A percentile compares a stretch with the other conserved stretches of the same genome.
These are phyloP conservation scores for Volucella zonaria DNA, from an alignment of 2,888 invertebrate species.

Conservation along the genomic window DNA sequence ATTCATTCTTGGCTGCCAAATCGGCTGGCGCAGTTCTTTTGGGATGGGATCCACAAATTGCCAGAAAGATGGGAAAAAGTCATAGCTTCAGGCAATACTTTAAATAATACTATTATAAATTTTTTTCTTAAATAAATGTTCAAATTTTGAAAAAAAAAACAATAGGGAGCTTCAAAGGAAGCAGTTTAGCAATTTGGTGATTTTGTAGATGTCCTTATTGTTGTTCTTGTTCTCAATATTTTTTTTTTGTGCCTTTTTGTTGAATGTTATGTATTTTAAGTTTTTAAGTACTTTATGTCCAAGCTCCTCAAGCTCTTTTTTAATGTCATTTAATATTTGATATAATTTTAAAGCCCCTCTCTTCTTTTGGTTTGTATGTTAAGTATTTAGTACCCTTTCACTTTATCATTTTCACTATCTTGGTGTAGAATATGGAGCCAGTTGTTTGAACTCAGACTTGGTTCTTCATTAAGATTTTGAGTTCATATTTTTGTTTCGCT, in stretches of 20 bases:
- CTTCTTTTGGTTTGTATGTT: not conserved
- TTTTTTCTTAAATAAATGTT: too few relatives aligned
- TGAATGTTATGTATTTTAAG: not conserved
- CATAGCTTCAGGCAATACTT: too few relatives aligned
- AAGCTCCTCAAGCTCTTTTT: too few relatives aligned
- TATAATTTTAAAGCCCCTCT: not conserved
- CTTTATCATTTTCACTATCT: not conserved
- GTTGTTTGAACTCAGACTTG: not conserved
- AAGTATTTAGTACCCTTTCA: slow-evolving; percentile 2
- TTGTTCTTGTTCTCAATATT: not conserved
- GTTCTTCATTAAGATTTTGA: not conserved
- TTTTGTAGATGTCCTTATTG: not conserved
- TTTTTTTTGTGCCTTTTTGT: not conserved
- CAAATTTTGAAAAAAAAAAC: too few relatives aligned
- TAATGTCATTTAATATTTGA: not conserved
- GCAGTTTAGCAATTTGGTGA: not conserved
- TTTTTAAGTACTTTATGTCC: not conserved
- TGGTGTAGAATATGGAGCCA: not conserved
- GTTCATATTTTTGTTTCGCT: not conserved
- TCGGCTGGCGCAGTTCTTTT: too few relatives aligned
- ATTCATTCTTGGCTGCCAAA: too few relatives aligned
- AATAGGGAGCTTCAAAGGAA: not conserved
- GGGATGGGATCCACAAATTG: too few relatives aligned
- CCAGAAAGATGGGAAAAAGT: too few relatives aligned
- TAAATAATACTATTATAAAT: too few relatives aligned